Conservation (phyloP, 2,113 vertebrate species). For the Paramormyrops kingsleyae region DNA sequence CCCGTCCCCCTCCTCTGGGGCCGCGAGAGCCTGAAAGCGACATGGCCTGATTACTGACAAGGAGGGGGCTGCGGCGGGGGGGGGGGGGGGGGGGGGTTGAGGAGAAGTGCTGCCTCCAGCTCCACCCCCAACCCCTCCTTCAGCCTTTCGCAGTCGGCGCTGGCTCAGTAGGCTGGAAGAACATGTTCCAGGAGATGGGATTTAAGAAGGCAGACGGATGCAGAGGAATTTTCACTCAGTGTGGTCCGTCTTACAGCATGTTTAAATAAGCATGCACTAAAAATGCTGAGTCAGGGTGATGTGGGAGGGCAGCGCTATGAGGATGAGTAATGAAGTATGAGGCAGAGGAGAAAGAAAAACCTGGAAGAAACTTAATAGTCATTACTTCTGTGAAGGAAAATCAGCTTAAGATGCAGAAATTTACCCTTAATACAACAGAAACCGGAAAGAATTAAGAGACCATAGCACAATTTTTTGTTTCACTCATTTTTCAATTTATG, state of each 20-base stretch:
- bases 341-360: background rate
- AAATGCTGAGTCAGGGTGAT: background rate
- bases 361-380: background rate
- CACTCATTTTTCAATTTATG: background rate
- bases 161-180: background rate
- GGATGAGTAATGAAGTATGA: background rate
- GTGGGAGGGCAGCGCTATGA: background rate
- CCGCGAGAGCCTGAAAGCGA: constrained; percentile 72
- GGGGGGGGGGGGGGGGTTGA: background rate
- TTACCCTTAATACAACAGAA: background rate
- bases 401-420: background rate
- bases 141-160: background rate
- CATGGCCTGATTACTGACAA: constrained; percentile 47
- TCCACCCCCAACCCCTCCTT: no score
- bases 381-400: background rate
- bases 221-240: background rate
- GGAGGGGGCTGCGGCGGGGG: background rate
- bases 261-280: background rate
- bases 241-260: background rate
- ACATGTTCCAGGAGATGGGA: background rate
- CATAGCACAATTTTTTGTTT: background rate
- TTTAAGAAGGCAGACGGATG: background rate
- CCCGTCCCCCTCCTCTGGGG: constrained; percentile 74
- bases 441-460: background rate
- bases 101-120: background rate